A percentile compares a stretch with the other conserved stretches of the same genome.
These are phyloP conservation scores for Orgyia antiqua DNA, from an alignment of 2,888 invertebrate species.

Conservation along the genomic window DNA sequence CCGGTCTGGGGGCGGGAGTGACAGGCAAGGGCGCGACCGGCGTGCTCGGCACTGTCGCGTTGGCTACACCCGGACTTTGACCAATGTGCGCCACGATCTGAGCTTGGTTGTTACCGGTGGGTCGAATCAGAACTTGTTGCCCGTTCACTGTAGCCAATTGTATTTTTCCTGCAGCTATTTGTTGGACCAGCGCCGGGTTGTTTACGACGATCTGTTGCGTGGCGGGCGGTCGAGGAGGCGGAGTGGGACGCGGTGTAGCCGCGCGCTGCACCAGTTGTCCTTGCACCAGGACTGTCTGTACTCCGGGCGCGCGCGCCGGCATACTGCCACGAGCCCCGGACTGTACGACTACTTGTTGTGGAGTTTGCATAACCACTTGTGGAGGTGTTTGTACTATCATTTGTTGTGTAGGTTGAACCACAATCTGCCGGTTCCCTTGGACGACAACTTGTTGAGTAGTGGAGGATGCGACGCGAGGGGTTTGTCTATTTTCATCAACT, in stretches of 20 bases:
- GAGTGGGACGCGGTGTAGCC: conserved; percentile 35
- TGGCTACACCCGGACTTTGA: conserved; percentile 58
- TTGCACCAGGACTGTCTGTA: conserved; percentile 58
- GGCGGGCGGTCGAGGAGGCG: conserved; percentile 50
- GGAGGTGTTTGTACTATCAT: conserved; percentile 30
- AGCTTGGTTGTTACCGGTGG: conserved; percentile 87
- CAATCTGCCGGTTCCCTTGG: conserved; percentile 47
- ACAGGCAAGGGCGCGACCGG: conserved; percentile 20
- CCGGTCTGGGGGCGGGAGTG: conserved; percentile 15
- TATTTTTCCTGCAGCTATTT: conserved; percentile 89
- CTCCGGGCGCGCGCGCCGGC: conserved; percentile 29
- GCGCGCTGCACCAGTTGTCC: conserved; percentile 39
- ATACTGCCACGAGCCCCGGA: conserved; percentile 32
- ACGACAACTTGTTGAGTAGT: conserved; percentile 43
- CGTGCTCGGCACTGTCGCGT: conserved; percentile 29
- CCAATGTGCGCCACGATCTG: conserved; percentile 87
- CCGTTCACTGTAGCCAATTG: conserved; percentile 91
- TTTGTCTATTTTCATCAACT: conserved; percentile 19
- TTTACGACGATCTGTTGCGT: conserved; percentile 86
- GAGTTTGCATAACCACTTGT: conserved; percentile 37
- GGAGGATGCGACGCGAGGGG: conserved; percentile 26
- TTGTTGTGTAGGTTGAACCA: conserved; percentile 50
- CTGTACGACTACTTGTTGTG: conserved; percentile 41
- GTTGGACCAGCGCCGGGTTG: conserved; percentile 87
- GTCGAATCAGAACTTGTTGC: conserved; percentile 89